Conservation (phyloP, 1,140 invertebrate genomes). For the Drosophila yakuba region DNA sequence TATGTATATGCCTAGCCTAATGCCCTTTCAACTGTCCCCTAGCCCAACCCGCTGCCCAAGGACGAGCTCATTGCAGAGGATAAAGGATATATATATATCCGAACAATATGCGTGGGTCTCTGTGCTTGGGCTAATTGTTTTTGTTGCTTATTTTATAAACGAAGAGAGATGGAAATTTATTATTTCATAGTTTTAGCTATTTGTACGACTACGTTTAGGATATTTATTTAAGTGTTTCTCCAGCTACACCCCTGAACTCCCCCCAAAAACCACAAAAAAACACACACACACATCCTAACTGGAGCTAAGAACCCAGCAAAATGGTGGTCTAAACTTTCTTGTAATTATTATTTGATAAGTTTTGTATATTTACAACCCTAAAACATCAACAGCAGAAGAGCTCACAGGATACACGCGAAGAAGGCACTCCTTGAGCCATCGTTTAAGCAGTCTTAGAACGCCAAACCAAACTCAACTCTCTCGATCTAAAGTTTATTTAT, state of each 20-base stretch:
- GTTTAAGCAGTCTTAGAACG: conserved; percentile 39
- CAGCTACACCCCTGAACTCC: conserved; percentile 29
- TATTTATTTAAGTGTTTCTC: conserved; percentile 79
- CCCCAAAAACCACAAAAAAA: conserved; percentile 14
- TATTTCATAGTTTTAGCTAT: conserved; percentile 74
- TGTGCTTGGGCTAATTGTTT: conserved; percentile 67
- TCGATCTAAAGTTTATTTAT: conserved; percentile 42
- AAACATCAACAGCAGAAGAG: conserved; percentile 33
- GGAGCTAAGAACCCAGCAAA: conserved; percentile 29
- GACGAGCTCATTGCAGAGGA: conserved; percentile 11
- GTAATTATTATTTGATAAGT: conserved; percentile 76
- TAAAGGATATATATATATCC: not conserved
- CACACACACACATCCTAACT: conserved; percentile 54
- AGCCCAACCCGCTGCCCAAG: conserved; percentile 11
- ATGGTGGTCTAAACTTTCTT: conserved; percentile 63
- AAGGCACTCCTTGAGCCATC: conserved; percentile 31
- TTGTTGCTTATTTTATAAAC: conserved; percentile 82
- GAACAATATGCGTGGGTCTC: conserved; percentile 4
- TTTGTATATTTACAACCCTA: conserved; percentile 64
- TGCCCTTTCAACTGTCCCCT: conserved; percentile 55
- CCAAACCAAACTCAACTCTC: conserved; percentile 21
- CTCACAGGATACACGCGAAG: conserved; percentile 27
- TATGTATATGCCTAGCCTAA: conserved; percentile 65
- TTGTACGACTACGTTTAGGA: conserved; percentile 53
- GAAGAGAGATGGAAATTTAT: conserved; percentile 56